These are phyloP conservation scores for Enteromius afrohamiltoni DNA, from an alignment of 2,797 vertebrate genomes.

Conservation along the genomic window DNA sequence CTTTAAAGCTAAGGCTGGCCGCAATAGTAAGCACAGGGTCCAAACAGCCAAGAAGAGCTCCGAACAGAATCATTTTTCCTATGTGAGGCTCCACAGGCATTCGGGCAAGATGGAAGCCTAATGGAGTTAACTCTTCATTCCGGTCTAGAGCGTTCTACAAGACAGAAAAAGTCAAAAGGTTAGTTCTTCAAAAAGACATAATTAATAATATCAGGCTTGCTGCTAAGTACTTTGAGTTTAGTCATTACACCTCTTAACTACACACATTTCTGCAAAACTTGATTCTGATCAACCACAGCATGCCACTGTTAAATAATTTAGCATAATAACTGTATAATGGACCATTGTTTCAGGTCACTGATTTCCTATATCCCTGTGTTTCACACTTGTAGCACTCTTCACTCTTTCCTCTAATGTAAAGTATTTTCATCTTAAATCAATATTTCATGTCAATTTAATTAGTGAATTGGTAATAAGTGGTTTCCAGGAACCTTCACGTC, in stretches of 20 bases:
- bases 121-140: slow-evolving; percentile 88
- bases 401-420: not conserved
- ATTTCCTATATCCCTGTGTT: not conserved
- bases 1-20: slow-evolving; percentile 97
- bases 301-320: not conserved
- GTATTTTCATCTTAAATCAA: not conserved
- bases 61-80: slow-evolving; percentile 97
- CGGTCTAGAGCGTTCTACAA: slow-evolving; percentile 91
- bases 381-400: not conserved
- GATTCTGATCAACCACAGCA: not conserved
- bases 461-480: not conserved
- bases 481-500: not conserved
- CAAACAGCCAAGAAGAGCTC: slow-evolving; percentile 93
- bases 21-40: slow-evolving; percentile 96
- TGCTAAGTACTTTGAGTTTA: not conserved
- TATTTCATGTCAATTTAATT: not conserved
- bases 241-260: not conserved
- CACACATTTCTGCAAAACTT: not conserved
- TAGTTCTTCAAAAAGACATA: not conserved
- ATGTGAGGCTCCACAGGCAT: slow-evolving; percentile 97
- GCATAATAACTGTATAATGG: not conserved
- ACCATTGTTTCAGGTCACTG: not conserved
- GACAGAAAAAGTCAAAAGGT: slow-evolving; percentile 11
- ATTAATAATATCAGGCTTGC: not conserved
- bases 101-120: slow-evolving; percentile 92